Conservation (phyloP, 2,888 invertebrate genomes). For the Andrena minutula region DNA sequence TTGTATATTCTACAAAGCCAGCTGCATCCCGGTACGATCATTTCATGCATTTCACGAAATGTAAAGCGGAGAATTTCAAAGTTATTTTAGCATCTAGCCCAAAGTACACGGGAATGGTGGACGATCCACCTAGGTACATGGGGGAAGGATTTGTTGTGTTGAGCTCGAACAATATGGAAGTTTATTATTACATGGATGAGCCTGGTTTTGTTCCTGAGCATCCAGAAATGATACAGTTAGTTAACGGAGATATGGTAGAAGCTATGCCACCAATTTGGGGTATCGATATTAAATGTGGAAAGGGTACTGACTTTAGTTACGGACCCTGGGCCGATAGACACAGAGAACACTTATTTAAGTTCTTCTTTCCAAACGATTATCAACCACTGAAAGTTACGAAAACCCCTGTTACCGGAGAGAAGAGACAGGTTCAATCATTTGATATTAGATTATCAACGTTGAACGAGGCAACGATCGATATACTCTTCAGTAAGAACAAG, state of each 20-base stretch:
- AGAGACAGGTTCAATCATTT: slow-evolving; percentile 95
- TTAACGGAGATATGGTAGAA: slow-evolving; percentile 97
- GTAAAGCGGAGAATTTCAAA: slow-evolving; percentile 97
- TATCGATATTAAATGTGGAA: slow-evolving; percentile 97
- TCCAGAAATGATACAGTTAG: slow-evolving; percentile 94
- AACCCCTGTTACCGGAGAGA: slow-evolving; percentile 94
- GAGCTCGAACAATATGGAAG: slow-evolving; percentile 97
- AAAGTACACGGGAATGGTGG: slow-evolving; percentile 96
- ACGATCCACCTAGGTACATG: slow-evolving; percentile 98
- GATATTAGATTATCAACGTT: slow-evolving; percentile 96
- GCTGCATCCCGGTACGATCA: slow-evolving; percentile 96
- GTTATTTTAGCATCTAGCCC: slow-evolving; percentile 98
- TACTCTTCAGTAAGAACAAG: slow-evolving; percentile 97
- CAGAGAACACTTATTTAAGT: slow-evolving; percentile 96
- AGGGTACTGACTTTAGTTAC: slow-evolving; percentile 97
- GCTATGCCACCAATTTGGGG: slow-evolving; percentile 98
- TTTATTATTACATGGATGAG: slow-evolving; percentile 99
- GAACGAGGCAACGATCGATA: slow-evolving; percentile 97
- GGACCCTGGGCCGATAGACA: slow-evolving; percentile 99
- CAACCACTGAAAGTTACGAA: slow-evolving; percentile 92
- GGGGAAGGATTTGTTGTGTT: slow-evolving; percentile 99
- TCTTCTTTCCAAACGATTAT: slow-evolving; percentile 97
- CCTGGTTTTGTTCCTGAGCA: slow-evolving; percentile 96
- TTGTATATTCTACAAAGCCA: slow-evolving; percentile 97
- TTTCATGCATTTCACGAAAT: slow-evolving; percentile 98